These are phyloP conservation scores for Bradypodion pumilum DNA, from an alignment of 2,797 vertebrate species.

Conservation along the genomic window DNA sequence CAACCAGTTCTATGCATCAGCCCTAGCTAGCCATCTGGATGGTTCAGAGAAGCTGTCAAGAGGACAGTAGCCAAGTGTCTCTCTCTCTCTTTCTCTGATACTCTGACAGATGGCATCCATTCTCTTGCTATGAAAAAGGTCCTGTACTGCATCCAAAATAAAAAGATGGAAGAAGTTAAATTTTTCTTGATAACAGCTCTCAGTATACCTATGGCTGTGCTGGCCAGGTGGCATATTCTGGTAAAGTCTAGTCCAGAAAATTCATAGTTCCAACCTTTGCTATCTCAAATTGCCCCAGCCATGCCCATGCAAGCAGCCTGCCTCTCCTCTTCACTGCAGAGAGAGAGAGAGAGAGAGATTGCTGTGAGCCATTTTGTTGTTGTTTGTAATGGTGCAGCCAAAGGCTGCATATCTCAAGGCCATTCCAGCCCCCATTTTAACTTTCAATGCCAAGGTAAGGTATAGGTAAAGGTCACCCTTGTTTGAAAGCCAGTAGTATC, in stretches of 20 bases:
- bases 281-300: neutral
- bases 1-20: neutral
- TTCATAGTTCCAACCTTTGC: no score
- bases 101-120: no score
- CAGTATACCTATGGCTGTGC: no score
- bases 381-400: neutral
- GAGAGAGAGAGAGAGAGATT: no score
- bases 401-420: neutral
- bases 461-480: no score
- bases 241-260: no score
- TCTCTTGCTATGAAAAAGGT: neutral
- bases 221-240: no score
- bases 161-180: no score
- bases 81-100: neutral
- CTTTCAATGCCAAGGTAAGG: neutral
- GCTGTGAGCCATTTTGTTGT: neutral
- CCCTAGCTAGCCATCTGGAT: neutral
- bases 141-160: neutral
- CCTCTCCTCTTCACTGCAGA: neutral
- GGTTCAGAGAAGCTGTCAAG: neutral
- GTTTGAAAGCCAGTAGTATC: no score
- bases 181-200: no score
- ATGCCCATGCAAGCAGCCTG: neutral
- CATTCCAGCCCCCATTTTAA: neutral
- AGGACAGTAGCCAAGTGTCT: no score